Percentiles rank a stretch among this genome's conserved stretches.
phyloP scores from a whole-genome alignment of 2,113 vertebrate genomes.

The Megaleporinus macrocephalus region DNA sequence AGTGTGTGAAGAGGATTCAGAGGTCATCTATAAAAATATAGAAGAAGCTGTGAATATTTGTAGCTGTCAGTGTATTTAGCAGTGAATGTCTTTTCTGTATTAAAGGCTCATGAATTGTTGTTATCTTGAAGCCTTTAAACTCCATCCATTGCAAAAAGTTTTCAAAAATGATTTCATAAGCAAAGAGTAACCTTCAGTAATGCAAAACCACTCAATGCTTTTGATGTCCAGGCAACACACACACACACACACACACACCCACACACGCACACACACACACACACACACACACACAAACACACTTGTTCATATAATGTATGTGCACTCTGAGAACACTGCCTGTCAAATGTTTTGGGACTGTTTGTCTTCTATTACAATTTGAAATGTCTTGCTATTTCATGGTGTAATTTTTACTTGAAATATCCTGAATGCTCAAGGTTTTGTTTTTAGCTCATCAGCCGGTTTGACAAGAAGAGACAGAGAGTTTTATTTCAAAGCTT shows the following conservation, averaged over 20 bases:
- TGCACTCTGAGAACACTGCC: too few species aligned
- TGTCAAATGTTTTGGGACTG: too few species aligned
- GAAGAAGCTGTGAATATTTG: constrained; percentile 25
- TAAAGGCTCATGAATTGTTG: not conserved
- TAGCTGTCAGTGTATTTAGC: constrained; percentile 15
- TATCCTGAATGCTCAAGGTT: too few species aligned
- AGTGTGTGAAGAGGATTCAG: constrained; percentile 3
- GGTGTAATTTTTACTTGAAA: too few species aligned
- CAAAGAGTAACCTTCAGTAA: not conserved
- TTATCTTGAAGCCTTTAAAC: not conserved
- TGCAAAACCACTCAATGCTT: not conserved
- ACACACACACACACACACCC: not conserved
- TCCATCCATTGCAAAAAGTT: not conserved
- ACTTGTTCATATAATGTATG: too few species aligned
- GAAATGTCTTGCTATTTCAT: too few species aligned
- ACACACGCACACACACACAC: too few species aligned
- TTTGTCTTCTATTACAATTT: too few species aligned
- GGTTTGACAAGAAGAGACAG: too few species aligned
- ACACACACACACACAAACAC: too few species aligned
- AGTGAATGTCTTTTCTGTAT: not conserved
- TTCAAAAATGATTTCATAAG: not conserved
- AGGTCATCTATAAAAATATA: constrained; percentile 32
- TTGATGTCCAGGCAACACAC: not conserved
- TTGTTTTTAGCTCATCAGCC: too few species aligned
- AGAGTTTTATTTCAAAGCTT: too few species aligned